Base-by-base conservation (phyloP, 2,888 invertebrate genomes). In the Cepaea hortensis region DNA sequence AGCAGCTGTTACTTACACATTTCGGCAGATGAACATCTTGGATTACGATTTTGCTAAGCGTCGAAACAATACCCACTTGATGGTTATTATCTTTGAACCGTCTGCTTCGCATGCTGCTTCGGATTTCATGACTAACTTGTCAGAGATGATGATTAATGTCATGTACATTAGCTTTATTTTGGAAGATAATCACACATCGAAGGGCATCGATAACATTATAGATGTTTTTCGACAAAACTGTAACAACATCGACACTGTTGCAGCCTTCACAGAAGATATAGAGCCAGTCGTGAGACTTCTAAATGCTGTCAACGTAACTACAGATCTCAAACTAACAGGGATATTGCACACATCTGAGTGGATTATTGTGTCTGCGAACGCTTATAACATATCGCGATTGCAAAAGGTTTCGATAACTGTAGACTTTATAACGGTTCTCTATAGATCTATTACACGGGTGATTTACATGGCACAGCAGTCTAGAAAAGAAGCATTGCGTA, bases 321-420 rank as follows among this genome's bases (percentile, higher is more conserved):
- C 18, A 11, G 55, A 55, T 50, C n/a, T 77, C 3, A 48, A 50
- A 20, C 55, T 48, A 48, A 50, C 48, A 20, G 50, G 77, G 48
- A 65, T 80, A 62, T 35, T 80, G n/a, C 80, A 80, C 62, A 62
- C 62, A 65, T 23, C 62, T 13, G 80, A 80, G 18, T 80, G 80
- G 80, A 80, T 65, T 9, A 9, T 80, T 20, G 62, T 62, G 11
- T 23, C 62, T 65, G 4, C 35, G 6, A 7, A 50, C 7, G 4
- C 4, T 50, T 3, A 50, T 13, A 20, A 20, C 9, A 15, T 50
- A 6, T 9, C 18, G 0, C 20, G 18, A 18, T 23, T 77, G 13
- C 50, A 77, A 18, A 50, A 50, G 18, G 48, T 18, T 7, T 48
- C 6, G 48, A 5, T 9, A n/a, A 4, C 15, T 23, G 7, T 77